Conservation (phyloP, 1,140 invertebrate genomes). For the Rhopalosiphum maidis region DNA sequence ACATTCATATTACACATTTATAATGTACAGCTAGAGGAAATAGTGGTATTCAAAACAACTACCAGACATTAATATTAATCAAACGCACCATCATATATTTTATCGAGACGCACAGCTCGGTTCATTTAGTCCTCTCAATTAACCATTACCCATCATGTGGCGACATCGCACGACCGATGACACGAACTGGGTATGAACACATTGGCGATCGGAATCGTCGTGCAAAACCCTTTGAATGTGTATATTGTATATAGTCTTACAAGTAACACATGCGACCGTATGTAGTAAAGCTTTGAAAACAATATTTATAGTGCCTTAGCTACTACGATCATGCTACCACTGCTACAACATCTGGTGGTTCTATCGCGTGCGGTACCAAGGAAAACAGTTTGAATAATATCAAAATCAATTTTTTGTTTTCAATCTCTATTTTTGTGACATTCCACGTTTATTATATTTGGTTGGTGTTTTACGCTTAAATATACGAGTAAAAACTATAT, state of each 20-base stretch:
- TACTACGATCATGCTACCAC: not conserved
- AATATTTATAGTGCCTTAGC: not conserved
- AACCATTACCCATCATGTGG: not conserved
- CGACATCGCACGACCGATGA: not conserved
- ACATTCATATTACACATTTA: not conserved
- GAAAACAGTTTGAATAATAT: not conserved
- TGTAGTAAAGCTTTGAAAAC: not conserved
- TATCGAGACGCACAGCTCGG: not conserved
- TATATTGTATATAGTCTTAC: not conserved
- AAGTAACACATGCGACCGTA: not conserved
- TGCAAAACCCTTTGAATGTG: not conserved
- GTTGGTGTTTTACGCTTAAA: not conserved
- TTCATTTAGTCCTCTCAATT: conserved; percentile 3
- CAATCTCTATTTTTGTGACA: not conserved
- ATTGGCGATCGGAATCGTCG: not conserved
- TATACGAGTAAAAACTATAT: not conserved
- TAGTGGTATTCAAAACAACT: conserved; percentile 17
- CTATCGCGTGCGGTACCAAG: not conserved
- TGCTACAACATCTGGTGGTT: not conserved
- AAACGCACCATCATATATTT: not conserved
- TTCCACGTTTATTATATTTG: not conserved
- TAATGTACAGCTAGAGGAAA: conserved; percentile 19
- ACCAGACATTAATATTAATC: conserved; percentile 42
- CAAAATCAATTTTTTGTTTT: not conserved
- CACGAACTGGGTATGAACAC: not conserved